Base-by-base conservation (phyloP, 2,113 vertebrate species). In the Gobius niger region DNA sequence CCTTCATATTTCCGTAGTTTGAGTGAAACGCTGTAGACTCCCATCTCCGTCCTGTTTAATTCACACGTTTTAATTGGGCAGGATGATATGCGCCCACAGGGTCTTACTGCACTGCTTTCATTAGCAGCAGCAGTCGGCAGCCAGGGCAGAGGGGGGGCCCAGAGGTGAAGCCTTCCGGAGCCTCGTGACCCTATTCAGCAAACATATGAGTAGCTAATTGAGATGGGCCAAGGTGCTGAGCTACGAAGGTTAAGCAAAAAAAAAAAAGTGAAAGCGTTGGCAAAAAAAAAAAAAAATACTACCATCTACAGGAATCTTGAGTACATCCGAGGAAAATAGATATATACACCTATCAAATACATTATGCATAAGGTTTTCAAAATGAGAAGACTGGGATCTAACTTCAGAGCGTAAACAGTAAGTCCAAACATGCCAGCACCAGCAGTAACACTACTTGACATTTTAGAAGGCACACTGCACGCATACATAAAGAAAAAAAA, bases 1-100 rank as follows among this genome's bases (percentile, higher is more conserved):
- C 64, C 19, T 62, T 47, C 42, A 41, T n/a, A 69, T 70, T 64
- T 77, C 61, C n/a, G 44, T 53, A 69, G 67, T 61, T 63, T 72
- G 80, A 59, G 44, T 72, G 49, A 63, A 46, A 51, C n/a, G 59
- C 67, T 80, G 47, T 70, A 72, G 78, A 75, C 81, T 82, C 89
- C 76, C 73, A 76, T 84, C 72, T 77, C 77, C 77, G 73, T 71
- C 62, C 65, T 83, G 76, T 85, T 85, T 82, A 88, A 92, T 92
- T 89, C 88, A 84, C 86, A 90, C 84, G 81, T 91, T 93, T 90
- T 92, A 93, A 93, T 92, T 90, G 91, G 90, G 76, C 78, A 47
- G 65, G 81, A 82, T 82, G 52, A 72, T 44, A 42, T 49, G 72
- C 68, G 72, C 79, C 70, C 71, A 67, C 68, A 83, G 84, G 70